Base-by-base conservation (phyloP, 37 sponge, comb jelly and placozoan genomes). In the Bolinopsis microptera region DNA sequence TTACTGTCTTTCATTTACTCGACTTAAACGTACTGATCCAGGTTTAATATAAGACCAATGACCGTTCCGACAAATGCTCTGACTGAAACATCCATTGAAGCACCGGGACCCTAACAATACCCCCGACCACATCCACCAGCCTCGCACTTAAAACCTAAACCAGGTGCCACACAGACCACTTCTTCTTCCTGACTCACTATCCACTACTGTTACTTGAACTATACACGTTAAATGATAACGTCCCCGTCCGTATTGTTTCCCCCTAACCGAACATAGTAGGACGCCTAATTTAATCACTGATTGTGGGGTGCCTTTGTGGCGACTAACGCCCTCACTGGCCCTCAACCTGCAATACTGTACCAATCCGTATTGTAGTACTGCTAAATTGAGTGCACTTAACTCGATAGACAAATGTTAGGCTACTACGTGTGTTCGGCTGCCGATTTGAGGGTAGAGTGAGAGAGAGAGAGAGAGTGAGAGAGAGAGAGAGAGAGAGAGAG, bases 171-270 rank as follows among this genome's bases (percentile, higher is more conserved):
- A n/a, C n/a, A n/a, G n/a, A n/a, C n/a, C n/a, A n/a, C n/a, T n/a
- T n/a, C n/a, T n/a, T n/a, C n/a, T n/a, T n/a, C n/a, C n/a, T n/a
- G n/a, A n/a, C n/a, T n/a, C n/a, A n/a, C n/a, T n/a, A n/a, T n/a
- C n/a, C n/a, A n/a, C n/a, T n/a, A n/a, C 9, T 13, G 61, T 48
- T 48, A 48, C 61, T 48, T 48, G 61, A 48, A 48, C 61, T 48
- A 48, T 48, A 48, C 75, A n/a, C 75, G 5, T 28, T 28, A n/a
- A n/a, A n/a, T n/a, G 5, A 8, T 28, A n/a, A n/a, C 75, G 22
- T 28, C 68, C 68, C 68, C n/a, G 5, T n/a, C 75, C 75, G 26
- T 72, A 30, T 72, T 72, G 26, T 72, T 72, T 72, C 75, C 75
- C 68, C 26, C 75, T 28, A n/a, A 3, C 75, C 75, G 22, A n/a